Evolutionary conservation across 35 echinoderm and acorn worm species (phyloP).

Genomic region (Ophioderma brevispina): DNA sequence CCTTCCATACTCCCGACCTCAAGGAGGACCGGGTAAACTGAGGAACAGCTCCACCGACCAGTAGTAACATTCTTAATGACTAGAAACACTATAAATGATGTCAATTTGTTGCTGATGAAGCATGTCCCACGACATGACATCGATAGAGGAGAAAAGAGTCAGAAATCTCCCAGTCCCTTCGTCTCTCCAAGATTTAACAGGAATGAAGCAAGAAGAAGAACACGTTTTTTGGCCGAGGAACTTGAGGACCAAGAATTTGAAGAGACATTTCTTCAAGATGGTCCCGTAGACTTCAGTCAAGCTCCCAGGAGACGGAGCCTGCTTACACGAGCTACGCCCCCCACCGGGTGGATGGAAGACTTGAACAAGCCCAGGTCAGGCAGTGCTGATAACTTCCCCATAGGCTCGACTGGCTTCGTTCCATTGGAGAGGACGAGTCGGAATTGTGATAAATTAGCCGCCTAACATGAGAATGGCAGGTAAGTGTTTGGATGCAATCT

Average conservation of each 20-base stretch:
- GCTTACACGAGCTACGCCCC: neutral
- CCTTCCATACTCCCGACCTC: neutral
- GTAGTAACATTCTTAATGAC: neutral
- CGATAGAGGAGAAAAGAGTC: neutral
- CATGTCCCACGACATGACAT: neutral
- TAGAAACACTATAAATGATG: neutral
- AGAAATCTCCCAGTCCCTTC: neutral
- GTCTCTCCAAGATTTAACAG: neutral
- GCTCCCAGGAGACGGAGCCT: neutral
- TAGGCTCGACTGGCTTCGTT: neutral
- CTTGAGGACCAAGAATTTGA: conserved; percentile 2
- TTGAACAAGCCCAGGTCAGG: neutral
- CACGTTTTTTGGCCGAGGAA: neutral
- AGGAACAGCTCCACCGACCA: neutral
- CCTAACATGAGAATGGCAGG: neutral
- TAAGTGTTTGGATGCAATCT: no score
- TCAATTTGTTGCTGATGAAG: neutral
- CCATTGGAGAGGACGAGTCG: neutral
- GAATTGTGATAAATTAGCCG: neutral
- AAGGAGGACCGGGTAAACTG: neutral
- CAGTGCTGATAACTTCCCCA: neutral
- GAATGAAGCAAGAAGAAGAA: neutral
- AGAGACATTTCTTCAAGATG: neutral
- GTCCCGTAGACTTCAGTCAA: neutral
- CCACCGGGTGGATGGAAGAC: neutral